These are phyloP conservation scores for Chiroxiphia lanceolata DNA, from an alignment of 2,797 vertebrate species.

Conservation along the genomic window DNA sequence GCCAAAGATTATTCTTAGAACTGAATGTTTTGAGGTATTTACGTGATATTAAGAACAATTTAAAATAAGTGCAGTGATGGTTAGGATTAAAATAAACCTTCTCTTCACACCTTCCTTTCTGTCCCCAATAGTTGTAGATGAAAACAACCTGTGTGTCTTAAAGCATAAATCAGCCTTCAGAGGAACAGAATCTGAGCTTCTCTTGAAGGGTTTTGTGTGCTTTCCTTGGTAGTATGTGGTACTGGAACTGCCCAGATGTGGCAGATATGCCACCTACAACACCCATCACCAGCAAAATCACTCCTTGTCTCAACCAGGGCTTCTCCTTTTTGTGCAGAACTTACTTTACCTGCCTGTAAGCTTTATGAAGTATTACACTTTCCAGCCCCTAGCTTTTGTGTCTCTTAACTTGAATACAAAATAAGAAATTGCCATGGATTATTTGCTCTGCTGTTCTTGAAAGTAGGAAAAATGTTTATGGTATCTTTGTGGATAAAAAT, in stretches of 20 bases:
- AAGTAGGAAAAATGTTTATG: neutral
- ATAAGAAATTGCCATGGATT: neutral
- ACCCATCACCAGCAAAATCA: neutral
- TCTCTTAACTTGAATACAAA: neutral
- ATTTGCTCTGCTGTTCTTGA: neutral
- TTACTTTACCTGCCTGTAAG: neutral
- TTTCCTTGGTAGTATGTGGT: neutral
- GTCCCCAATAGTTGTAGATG: neutral
- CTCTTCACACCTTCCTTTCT: neutral
- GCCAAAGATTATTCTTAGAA: neutral
- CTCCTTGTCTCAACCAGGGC: neutral
- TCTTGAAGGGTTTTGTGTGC: neutral
- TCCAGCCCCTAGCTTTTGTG: neutral
- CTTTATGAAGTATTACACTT: neutral
- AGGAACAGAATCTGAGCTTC: neutral
- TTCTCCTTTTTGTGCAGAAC: neutral
- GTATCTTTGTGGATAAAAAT: neutral
- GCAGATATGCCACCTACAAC: neutral
- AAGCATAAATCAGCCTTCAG: neutral
- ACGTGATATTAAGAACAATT: neutral
- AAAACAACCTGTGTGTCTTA: neutral
- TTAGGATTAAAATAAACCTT: neutral
- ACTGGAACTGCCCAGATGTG: neutral
- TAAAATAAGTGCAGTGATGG: fast-evolving
- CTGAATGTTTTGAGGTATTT: neutral